phyloP scores from a whole-genome alignment of 1,140 invertebrate species.

The Drosophila malerkotliana region DNA sequence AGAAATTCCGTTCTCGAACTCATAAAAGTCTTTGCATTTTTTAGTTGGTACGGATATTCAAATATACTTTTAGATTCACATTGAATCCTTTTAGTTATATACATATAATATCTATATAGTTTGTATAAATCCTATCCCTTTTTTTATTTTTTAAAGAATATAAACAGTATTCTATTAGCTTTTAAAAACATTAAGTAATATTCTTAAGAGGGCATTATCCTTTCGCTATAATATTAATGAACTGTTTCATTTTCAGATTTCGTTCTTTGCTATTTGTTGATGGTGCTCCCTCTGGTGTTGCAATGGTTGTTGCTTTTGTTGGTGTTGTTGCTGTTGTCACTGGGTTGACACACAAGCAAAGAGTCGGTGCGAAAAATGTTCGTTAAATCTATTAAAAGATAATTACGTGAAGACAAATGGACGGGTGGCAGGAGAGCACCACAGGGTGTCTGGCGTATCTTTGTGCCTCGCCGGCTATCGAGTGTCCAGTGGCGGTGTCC shows the following conservation, averaged over 20 bases:
- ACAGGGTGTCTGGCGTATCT: conserved; percentile 6
- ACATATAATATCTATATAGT: too few species aligned
- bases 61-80: too few species aligned
- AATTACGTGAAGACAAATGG: conserved; percentile 82
- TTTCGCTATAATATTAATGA: not conserved
- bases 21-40: too few species aligned
- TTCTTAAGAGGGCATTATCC: conserved; percentile 5
- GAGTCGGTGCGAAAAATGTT: conserved; percentile 77
- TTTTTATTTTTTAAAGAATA: not conserved
- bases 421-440: conserved; percentile 20
- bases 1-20: too few species aligned
- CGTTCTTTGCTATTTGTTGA: conserved; percentile 46
- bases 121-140: too few species aligned
- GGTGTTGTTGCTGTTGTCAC: conserved; percentile 30
- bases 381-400: conserved; percentile 83
- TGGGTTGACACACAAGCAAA: conserved; percentile 61
- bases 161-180: not conserved
- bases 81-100: too few species aligned
- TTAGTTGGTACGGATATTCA: too few species aligned
- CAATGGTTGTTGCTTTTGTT: conserved; percentile 24
- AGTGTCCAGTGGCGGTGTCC: conserved; percentile 24
- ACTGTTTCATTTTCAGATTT: conserved; percentile 9
- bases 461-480: conserved; percentile 1
- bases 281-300: conserved; percentile 34
- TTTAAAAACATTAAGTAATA: not conserved